These are phyloP conservation scores for Antheraea yamamai DNA, from an alignment of 2,888 invertebrate genomes.

Conservation along the genomic window DNA sequence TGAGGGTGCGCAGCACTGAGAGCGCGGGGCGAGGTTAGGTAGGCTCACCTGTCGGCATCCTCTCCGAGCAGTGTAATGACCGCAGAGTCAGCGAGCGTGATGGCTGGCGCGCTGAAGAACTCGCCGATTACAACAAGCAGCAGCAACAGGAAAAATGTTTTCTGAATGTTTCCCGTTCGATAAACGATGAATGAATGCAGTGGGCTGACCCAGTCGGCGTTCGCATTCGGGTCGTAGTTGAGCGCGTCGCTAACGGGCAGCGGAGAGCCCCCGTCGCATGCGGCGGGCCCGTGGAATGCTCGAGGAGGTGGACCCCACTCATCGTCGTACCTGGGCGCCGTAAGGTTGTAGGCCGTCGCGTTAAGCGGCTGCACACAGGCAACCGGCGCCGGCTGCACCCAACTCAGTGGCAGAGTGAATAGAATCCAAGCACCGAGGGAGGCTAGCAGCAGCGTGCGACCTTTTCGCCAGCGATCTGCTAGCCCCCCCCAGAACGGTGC, in stretches of 20 bases:
- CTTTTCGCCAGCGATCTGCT: slow-evolving; percentile 94
- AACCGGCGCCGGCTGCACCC: slow-evolving; percentile 96
- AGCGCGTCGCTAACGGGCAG: slow-evolving; percentile 87
- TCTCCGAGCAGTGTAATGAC: slow-evolving; percentile 94
- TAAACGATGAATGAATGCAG: slow-evolving; percentile 97
- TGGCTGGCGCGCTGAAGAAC: slow-evolving; percentile 98
- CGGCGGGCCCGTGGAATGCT: slow-evolving; percentile 55
- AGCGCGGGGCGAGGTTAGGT: background rate
- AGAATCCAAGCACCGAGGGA: slow-evolving; percentile 97
- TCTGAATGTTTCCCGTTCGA: slow-evolving; percentile 93
- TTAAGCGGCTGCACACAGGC: slow-evolving; percentile 87
- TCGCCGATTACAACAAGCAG: slow-evolving; percentile 97
- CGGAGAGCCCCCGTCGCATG: slow-evolving; percentile 82
- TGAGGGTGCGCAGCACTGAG: background rate
- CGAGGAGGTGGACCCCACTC: slow-evolving; percentile 49
- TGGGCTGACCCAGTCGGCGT: slow-evolving; percentile 92
- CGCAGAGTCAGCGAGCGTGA: slow-evolving; percentile 96
- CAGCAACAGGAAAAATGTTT: slow-evolving; percentile 96
- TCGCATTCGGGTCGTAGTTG: slow-evolving; percentile 87
- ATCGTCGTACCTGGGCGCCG: slow-evolving; percentile 80
- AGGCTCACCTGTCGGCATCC: slow-evolving; percentile 86
- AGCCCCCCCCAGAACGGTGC: slow-evolving; percentile 99
- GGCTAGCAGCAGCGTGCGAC: slow-evolving; percentile 92
- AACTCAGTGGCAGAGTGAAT: slow-evolving; percentile 97
- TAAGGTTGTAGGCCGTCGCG: slow-evolving; percentile 83